Percentiles rank a stretch among this genome's conserved stretches.
Conservation (phyloP, 2,113 vertebrate species). For the human (Homo sapiens) region GRCh38 chr22:38559501-38560000, state of each 20-base stretch:
- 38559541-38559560: neutral
- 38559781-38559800: neutral
- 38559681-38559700: neutral
- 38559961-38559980: neutral
- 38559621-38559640: neutral
- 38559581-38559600: neutral
- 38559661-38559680: conserved; percentile 25
- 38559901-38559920: neutral
- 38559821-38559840: neutral
- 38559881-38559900: neutral
- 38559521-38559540: neutral
- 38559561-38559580: neutral
- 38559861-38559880: neutral
- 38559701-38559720: neutral
- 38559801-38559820: neutral
- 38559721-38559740: neutral
- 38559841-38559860: neutral
- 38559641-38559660: neutral
- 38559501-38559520: neutral
- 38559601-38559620: neutral
- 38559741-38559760: neutral
- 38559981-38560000: neutral
- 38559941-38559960: neutral
- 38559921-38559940: neutral
- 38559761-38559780: neutral